Base-by-base conservation (phyloP, 2,888 invertebrate genomes). In the Toxonevra muliebris region DNA sequence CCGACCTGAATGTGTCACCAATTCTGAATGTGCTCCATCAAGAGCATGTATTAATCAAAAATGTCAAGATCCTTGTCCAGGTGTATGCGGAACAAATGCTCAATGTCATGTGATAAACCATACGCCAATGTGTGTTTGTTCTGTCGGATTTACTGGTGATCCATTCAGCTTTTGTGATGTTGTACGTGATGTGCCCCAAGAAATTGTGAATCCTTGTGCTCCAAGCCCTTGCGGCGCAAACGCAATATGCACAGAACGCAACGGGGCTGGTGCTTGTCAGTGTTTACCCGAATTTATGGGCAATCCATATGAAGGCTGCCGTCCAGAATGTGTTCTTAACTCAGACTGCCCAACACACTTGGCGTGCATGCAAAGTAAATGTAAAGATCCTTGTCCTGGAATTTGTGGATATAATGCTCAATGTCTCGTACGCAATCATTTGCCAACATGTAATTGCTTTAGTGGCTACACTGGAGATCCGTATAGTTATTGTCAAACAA, bases 211-310 rank as follows among this genome's bases (percentile, higher is more conserved):
- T 57, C 89, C 89, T 68, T 93, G 93, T 77, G 85, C 88, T 71
- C 92, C 92, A 45, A 90, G 89, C 68, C 93, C 93, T 5, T 95
- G 95, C 83, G 94, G 94, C 55, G 85, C 90, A 41, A 93, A 93
- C 81, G 91, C 94, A 12, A 85, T 88, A 69, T 94, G 94, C 80
- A 87, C 86, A 76, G 89, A 88, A 76, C 88, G 87, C 70, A 88
- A 87, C 77, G 88, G 87, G 61, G 90, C 88, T 19, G 91, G 89
- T 41, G 87, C 90, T 10, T 94, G 93, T 77, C 87, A 88, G 66
- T 94, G 94, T 82, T 85, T 91, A 55, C 86, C 88, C 11, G 91
- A 90, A 61, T 92, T 90, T 80, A 88, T 89, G 72, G 94, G 94
- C 66, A 91, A 93, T 84, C 93, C 93, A 12, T 93, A 92, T 74